Percentiles rank a stretch among this genome's conserved stretches.
phyloP scores from a whole-genome alignment of 2,888 invertebrate genomes.

The Scelioninae gen. 2 region DNA sequence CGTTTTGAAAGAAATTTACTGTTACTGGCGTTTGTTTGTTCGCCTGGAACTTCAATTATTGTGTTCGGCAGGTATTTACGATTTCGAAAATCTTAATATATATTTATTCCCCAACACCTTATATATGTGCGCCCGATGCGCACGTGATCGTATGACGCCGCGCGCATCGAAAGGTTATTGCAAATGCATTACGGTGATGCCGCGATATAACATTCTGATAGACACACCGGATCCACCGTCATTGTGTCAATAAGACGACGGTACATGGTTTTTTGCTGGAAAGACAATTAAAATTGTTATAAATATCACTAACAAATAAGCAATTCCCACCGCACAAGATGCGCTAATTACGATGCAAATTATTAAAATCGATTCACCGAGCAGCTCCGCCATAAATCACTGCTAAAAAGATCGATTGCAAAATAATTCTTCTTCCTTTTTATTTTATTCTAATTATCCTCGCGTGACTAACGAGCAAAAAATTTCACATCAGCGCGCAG shows the following conservation, averaged over 20 bases:
- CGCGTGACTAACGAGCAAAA: constrained; percentile 1
- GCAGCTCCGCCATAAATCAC: background rate
- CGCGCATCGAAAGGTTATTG: constrained; percentile 51
- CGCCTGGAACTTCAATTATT: background rate
- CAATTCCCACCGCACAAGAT: constrained; percentile 12
- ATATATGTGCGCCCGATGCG: constrained; percentile 22
- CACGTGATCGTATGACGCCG: constrained; percentile 36
- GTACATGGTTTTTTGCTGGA: constrained; percentile 27
- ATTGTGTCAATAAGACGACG: constrained; percentile 41
- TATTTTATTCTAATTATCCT: constrained; percentile 2
- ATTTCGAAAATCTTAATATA: constrained; percentile 24
- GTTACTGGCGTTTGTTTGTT: no score
- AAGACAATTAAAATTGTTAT: constrained; percentile 38
- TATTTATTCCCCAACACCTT: constrained; percentile 38
- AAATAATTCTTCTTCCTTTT: constrained; percentile 10
- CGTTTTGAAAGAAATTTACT: no score
- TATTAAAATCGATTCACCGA: background rate
- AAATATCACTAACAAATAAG: constrained; percentile 28
- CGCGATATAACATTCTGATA: constrained; percentile 43
- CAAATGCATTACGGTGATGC: constrained; percentile 41
- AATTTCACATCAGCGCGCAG: background rate
- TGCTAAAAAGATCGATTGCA: constrained; percentile 6
- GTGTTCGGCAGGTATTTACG: constrained; percentile 6
- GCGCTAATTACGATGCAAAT: no score
- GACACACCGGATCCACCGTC: constrained; percentile 29